Percentiles rank a stretch among this genome's conserved stretches.
Evolutionary conservation across 2,888 invertebrate species (phyloP).

Genomic region (Orthonychiurus folsomi): DNA sequence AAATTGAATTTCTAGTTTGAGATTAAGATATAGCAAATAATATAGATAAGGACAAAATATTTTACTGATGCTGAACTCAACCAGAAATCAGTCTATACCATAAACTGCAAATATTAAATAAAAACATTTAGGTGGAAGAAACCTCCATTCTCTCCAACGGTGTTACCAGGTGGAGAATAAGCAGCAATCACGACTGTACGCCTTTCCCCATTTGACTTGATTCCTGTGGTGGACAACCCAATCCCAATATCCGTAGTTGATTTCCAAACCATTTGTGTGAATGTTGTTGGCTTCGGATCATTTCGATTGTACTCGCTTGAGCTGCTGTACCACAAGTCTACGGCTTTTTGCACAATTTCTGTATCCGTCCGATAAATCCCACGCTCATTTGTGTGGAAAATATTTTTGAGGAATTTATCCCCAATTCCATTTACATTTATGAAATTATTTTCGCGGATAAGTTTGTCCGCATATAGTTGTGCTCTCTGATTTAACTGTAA

Average conservation of each 20-base stretch:
- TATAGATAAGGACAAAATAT: too few relatives aligned
- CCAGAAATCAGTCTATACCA: too few relatives aligned
- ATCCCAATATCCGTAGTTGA: slow-evolving; percentile 26
- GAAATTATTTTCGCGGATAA: slow-evolving; percentile 23
- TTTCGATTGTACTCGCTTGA: slow-evolving; percentile 25
- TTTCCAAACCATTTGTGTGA: slow-evolving; percentile 34
- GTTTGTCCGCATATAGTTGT: slow-evolving; percentile 28
- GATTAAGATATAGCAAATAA: too few relatives aligned
- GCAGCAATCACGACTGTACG: slow-evolving; percentile 24
- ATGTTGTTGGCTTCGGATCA: slow-evolving; percentile 26
- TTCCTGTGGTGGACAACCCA: too few relatives aligned
- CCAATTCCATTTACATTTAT: slow-evolving; percentile 15
- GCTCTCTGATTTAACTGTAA: slow-evolving; percentile 28
- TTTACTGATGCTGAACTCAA: too few relatives aligned
- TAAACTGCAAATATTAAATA: too few relatives aligned
- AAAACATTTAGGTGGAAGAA: too few relatives aligned
- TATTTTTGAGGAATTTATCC: slow-evolving; percentile 7
- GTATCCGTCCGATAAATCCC: slow-evolving; percentile 12
- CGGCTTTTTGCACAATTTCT: slow-evolving; percentile 21
- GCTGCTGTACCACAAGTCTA: slow-evolving; percentile 26
- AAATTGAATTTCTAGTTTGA: too few relatives aligned
- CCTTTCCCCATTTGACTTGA: too few relatives aligned
- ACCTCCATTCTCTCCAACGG: too few relatives aligned
- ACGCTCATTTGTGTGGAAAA: neutral
- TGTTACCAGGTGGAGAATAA: slow-evolving; percentile 29